A percentile compares a stretch with the other conserved stretches of the same genome.
phyloP scores from a whole-genome alignment of 2,113 vertebrate genomes.

The Pongo pygmaeus region DNA sequence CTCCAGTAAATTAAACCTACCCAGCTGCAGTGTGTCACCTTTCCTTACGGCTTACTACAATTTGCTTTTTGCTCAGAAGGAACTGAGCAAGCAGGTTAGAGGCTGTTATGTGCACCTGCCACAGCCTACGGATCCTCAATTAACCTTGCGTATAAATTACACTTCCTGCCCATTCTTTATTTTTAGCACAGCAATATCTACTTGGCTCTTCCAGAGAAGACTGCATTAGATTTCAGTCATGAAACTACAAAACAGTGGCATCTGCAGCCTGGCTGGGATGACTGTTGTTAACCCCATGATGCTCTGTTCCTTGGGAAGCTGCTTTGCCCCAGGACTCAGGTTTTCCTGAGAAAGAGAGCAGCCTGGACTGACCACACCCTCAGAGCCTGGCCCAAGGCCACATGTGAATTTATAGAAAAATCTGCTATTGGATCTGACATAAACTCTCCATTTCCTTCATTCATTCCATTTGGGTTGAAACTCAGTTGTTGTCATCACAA shows the following conservation, averaged over 20 bases:
- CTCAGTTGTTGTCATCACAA: slow-evolving; percentile 47
- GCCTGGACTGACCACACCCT: neutral
- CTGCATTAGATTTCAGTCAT: slow-evolving; percentile 43
- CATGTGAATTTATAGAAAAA: neutral
- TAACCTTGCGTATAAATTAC: slow-evolving; percentile 56
- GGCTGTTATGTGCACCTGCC: slow-evolving; percentile 16
- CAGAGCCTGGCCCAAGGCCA: neutral
- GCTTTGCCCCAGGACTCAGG: neutral
- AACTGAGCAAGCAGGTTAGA: neutral
- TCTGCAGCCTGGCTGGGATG: neutral
- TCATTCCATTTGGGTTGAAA: slow-evolving; percentile 48
- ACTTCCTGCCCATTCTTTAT: slow-evolving; percentile 62
- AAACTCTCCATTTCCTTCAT: neutral
- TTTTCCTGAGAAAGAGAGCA: neutral
- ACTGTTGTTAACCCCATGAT: neutral
- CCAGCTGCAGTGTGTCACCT: slow-evolving; percentile 31
- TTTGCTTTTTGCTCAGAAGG: slow-evolving; percentile 40
- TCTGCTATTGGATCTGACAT: neutral
- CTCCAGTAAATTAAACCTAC: slow-evolving; percentile 9
- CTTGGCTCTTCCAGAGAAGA: slow-evolving; percentile 44
- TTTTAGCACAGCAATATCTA: slow-evolving; percentile 59
- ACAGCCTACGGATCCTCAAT: slow-evolving; percentile 26
- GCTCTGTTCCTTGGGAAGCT: neutral
- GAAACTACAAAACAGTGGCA: neutral
- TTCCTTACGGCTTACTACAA: neutral